Conservation (phyloP, 2,797 vertebrate genomes). For the Helicolenus hilgendorfi region DNA sequence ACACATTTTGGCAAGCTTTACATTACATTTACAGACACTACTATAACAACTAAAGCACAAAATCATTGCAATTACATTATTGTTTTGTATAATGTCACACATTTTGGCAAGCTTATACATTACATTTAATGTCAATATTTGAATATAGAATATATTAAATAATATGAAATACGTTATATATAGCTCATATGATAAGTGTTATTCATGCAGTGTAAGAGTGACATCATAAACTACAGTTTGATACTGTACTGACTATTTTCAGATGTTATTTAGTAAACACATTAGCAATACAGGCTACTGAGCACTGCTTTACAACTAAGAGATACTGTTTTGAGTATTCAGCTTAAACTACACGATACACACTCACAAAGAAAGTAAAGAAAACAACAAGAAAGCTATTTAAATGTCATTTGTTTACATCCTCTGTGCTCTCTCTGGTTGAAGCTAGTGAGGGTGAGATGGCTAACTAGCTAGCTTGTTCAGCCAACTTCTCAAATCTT, state of each 20-base stretch:
- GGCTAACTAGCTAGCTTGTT: background rate
- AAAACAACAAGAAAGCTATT: background rate
- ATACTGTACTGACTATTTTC: background rate
- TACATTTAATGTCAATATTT: background rate
- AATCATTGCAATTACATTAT: background rate
- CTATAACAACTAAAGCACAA: background rate
- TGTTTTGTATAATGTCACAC: background rate
- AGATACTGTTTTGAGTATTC: background rate
- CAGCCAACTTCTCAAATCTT: slow-evolving; percentile 6
- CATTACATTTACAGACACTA: background rate
- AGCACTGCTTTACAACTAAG: background rate
- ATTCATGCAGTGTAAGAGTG: background rate
- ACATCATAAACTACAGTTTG: background rate
- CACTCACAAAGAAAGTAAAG: rapidly evolving
- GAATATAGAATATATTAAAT: too few species aligned
- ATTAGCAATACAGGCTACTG: slow-evolving; percentile 1
- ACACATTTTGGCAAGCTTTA: background rate
- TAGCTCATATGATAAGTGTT: background rate
- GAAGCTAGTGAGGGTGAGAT: background rate
- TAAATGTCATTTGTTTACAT: slow-evolving; percentile 47
- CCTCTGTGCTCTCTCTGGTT: background rate
- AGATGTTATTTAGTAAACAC: slow-evolving; percentile 25
- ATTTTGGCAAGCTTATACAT: background rate
- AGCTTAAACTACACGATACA: background rate
- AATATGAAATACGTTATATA: too few species aligned